Evolutionary conservation across 2,113 vertebrate species (phyloP).

Genomic region (Perca fluviatilis): DNA sequence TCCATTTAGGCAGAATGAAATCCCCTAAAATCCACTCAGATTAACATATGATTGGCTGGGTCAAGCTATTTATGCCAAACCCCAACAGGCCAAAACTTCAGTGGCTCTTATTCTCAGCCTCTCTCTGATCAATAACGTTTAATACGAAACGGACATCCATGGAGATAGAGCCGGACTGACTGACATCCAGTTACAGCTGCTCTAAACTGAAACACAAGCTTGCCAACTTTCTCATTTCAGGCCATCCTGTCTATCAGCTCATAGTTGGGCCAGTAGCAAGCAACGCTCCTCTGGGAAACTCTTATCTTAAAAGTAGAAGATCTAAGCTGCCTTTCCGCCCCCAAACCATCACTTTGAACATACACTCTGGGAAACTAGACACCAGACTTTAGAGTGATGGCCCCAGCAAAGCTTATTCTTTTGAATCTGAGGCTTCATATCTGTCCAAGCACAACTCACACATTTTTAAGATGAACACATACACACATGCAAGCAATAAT

Average conservation of each 20-base stretch:
- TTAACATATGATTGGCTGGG: slow-evolving; percentile 13
- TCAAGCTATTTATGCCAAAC: slow-evolving; percentile 22
- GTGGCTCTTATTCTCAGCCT: slow-evolving; percentile 19
- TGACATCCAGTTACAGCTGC: slow-evolving; percentile 43
- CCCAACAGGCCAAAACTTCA: not conserved
- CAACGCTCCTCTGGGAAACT: slow-evolving; percentile 53
- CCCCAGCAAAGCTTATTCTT: slow-evolving; percentile 21
- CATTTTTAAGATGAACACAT: slow-evolving; percentile 5
- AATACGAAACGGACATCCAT: slow-evolving; percentile 43
- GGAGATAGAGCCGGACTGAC: slow-evolving; percentile 43
- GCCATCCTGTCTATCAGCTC: slow-evolving; percentile 52
- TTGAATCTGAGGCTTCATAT: slow-evolving; percentile 33
- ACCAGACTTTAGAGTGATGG: slow-evolving; percentile 43
- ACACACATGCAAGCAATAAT: not conserved
- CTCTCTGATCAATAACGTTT: slow-evolving; percentile 24
- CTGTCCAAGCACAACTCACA: not conserved
- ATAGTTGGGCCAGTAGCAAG: slow-evolving; percentile 32
- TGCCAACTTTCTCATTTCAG: slow-evolving; percentile 56
- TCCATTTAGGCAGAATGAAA: slow-evolving; percentile 39
- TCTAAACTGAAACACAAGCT: slow-evolving; percentile 44
- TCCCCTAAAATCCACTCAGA: slow-evolving; percentile 18
- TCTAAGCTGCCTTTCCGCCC: slow-evolving; percentile 44
- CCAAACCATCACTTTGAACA: slow-evolving; percentile 59
- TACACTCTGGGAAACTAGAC: slow-evolving; percentile 55
- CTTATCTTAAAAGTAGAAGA: slow-evolving; percentile 61